These are phyloP conservation scores for Ochropleura leucogaster DNA, from an alignment of 2,888 invertebrate species.

Conservation along the genomic window DNA sequence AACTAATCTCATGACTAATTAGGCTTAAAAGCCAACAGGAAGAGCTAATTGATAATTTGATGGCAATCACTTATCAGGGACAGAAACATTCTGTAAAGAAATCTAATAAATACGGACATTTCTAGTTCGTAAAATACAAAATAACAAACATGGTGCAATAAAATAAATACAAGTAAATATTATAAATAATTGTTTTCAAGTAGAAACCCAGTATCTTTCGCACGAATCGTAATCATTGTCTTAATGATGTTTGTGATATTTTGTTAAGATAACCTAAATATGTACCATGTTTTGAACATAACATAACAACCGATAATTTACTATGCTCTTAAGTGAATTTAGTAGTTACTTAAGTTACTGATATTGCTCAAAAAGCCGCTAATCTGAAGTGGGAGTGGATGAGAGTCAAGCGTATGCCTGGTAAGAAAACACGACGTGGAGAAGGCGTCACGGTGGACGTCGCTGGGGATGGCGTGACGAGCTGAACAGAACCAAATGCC, in stretches of 20 bases:
- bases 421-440: no score
- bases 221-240: constrained; percentile 12
- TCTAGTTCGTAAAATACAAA: neutral
- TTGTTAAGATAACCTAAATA: constrained; percentile 3
- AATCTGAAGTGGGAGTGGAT: no score
- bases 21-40: constrained; percentile 37
- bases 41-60: constrained; percentile 46
- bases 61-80: constrained; percentile 29
- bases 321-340: neutral
- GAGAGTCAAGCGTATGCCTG: no score
- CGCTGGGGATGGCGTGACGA: no score
- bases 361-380: no score
- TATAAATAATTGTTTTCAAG: neutral
- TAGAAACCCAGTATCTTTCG: constrained; percentile 10
- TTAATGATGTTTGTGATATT: constrained; percentile 16
- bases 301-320: neutral
- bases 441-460: no score
- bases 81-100: neutral
- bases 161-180: constrained; percentile 10
- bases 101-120: neutral
- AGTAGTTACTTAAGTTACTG: no score
- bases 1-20: constrained; percentile 33
- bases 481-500: no score
- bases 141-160: neutral
- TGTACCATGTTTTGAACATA: neutral